A percentile compares a stretch with the other conserved stretches of the same genome.
Conservation (phyloP, 2,888 invertebrate genomes). For the Dicranocentrus wangi region DNA sequence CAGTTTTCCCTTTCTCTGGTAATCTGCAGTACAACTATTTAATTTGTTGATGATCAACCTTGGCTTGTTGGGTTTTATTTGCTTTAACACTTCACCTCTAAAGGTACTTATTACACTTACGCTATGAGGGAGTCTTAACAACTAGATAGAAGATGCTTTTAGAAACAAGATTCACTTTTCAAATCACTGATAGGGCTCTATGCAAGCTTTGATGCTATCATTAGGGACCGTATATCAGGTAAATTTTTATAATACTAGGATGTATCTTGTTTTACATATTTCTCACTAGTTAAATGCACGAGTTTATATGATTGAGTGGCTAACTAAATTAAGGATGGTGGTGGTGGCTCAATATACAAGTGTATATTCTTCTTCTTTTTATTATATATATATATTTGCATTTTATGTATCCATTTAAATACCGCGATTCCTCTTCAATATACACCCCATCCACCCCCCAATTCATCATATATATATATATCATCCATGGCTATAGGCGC, state of each 20-base stretch:
- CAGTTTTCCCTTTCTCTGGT: slow-evolving; percentile 53
- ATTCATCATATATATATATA: neutral
- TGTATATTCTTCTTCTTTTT: no score
- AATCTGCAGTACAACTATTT: slow-evolving; percentile 8
- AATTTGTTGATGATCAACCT: neutral
- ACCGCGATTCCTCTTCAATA: neutral
- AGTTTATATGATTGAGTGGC: slow-evolving; percentile 12
- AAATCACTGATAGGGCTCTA: slow-evolving; percentile 34
- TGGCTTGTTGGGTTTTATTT: neutral
- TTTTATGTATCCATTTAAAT: no score
- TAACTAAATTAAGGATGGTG: neutral
- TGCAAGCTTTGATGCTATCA: slow-evolving; percentile 30
- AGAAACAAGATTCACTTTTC: slow-evolving; percentile 50
- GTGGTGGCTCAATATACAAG: no score
- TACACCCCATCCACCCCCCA: no score
- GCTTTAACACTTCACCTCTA: neutral
- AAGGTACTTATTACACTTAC: neutral
- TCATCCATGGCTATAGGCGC: slow-evolving; percentile 7
- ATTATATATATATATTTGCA: no score
- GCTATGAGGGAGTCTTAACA: neutral
- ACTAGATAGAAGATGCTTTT: neutral
- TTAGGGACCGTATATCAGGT: neutral
- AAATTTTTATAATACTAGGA: no score
- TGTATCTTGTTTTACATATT: neutral
- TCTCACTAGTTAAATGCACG: neutral